Conservation (phyloP, 2,797 vertebrate genomes). For the Graptemys geographica region DNA sequence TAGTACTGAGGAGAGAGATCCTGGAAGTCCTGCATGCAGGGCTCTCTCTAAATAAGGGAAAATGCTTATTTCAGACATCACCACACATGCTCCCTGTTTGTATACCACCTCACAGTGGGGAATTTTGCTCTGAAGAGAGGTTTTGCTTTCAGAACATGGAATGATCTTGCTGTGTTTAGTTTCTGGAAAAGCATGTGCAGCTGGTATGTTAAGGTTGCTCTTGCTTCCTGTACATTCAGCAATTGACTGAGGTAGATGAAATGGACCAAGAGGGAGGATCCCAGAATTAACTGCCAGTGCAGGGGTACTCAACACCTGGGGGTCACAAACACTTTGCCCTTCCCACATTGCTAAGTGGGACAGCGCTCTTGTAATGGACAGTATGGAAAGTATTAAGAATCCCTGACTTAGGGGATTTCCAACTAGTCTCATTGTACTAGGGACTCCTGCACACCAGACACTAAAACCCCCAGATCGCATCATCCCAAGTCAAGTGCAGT, state of each 20-base stretch:
- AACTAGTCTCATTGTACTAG: not conserved
- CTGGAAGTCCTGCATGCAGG: slow-evolving; percentile 49
- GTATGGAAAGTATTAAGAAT: not conserved
- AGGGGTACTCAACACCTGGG: no score
- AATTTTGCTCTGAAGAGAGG: not conserved
- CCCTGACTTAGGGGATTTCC: not conserved
- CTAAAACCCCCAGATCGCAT: not conserved
- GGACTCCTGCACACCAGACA: not conserved
- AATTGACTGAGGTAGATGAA: not conserved
- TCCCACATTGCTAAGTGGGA: not conserved
- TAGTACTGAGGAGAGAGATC: slow-evolving; percentile 56
- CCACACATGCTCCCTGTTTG: slow-evolving; percentile 24
- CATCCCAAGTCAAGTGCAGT: not conserved
- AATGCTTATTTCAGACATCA: slow-evolving; percentile 31
- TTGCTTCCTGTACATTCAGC: not conserved
- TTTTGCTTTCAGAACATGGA: not conserved
- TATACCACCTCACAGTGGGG: not conserved
- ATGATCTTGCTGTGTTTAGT: not conserved
- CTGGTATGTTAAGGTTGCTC: not conserved
- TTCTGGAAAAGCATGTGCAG: not conserved
- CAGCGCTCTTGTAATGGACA: not conserved
- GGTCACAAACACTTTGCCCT: not conserved
- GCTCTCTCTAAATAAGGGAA: slow-evolving; percentile 45
- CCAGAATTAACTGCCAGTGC: no score
- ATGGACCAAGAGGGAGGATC: no score